Evolutionary conservation across 2,797 vertebrate genomes (phyloP).

Genomic region (Hipposideros larvatus): DNA sequence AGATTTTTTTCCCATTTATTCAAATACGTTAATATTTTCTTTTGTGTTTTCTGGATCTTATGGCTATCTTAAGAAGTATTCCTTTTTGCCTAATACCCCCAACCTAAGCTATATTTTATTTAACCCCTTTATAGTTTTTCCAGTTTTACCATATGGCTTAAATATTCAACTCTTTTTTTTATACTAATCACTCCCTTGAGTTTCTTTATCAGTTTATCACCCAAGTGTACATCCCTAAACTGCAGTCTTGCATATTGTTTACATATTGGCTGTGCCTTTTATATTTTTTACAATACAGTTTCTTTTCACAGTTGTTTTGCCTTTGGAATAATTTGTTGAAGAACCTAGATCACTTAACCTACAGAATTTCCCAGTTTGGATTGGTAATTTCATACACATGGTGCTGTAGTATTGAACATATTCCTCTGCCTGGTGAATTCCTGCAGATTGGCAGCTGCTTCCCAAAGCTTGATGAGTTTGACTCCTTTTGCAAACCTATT

Average conservation of each 20-base stretch:
- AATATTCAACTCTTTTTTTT: neutral
- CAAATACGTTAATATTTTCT: neutral
- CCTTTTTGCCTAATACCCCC: neutral
- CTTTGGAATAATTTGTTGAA: constrained; percentile 27
- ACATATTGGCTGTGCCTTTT: neutral
- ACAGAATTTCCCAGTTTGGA: neutral
- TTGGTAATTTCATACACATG: neutral
- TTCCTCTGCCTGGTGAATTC: neutral
- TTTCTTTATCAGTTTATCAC: neutral
- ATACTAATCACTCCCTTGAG: neutral
- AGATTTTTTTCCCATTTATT: neutral
- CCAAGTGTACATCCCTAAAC: neutral
- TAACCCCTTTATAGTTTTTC: neutral
- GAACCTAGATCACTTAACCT: neutral
- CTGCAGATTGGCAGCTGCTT: neutral
- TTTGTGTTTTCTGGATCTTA: neutral
- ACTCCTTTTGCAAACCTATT: neutral
- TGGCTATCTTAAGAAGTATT: neutral
- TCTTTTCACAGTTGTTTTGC: neutral
- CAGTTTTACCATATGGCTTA: neutral
- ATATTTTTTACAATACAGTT: neutral
- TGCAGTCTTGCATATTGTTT: neutral
- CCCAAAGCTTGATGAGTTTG: neutral
- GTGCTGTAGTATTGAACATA: neutral
- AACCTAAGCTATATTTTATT: neutral